A percentile compares a stretch with the other conserved stretches of the same genome.
These are phyloP conservation scores for Drosophila tanythrix DNA, from an alignment of 2,888 invertebrate genomes.

Conservation along the genomic window DNA sequence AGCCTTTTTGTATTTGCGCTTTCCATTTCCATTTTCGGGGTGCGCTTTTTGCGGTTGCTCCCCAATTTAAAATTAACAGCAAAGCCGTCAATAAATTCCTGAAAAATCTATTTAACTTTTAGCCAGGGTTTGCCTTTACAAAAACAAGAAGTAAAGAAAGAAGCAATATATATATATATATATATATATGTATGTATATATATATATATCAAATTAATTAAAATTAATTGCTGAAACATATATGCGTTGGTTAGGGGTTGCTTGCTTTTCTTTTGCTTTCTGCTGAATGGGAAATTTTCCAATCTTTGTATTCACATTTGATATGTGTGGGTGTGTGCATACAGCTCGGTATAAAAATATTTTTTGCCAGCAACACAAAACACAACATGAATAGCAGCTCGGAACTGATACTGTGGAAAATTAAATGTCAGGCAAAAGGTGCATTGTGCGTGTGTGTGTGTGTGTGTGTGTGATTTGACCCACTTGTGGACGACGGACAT, in stretches of 20 bases:
- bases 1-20: constrained; percentile 36
- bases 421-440: constrained; percentile 34
- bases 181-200: not conserved
- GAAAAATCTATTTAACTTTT: constrained; percentile 52
- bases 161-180: constrained; percentile 24
- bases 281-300: constrained; percentile 35
- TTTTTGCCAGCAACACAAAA: constrained; percentile 32
- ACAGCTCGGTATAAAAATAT: constrained; percentile 53
- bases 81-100: constrained; percentile 60
- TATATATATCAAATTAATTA: constrained; percentile 72
- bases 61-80: constrained; percentile 53
- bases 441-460: not conserved
- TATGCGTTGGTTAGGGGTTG: constrained; percentile 49
- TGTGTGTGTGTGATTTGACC: constrained; percentile 23
- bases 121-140: constrained; percentile 13
- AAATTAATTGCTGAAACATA: constrained; percentile 75
- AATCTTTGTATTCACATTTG: constrained; percentile 44
- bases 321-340: constrained; percentile 4
- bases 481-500: constrained; percentile 20
- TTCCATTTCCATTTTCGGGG: constrained; percentile 62
- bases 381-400: constrained; percentile 12
- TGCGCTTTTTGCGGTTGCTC: constrained; percentile 58
- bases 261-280: constrained; percentile 14
- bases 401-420: constrained; percentile 23
- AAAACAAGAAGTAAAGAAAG: not conserved